These are phyloP conservation scores for Acridotheres tristis DNA, from an alignment of 2,797 vertebrate species.

Conservation along the genomic window DNA sequence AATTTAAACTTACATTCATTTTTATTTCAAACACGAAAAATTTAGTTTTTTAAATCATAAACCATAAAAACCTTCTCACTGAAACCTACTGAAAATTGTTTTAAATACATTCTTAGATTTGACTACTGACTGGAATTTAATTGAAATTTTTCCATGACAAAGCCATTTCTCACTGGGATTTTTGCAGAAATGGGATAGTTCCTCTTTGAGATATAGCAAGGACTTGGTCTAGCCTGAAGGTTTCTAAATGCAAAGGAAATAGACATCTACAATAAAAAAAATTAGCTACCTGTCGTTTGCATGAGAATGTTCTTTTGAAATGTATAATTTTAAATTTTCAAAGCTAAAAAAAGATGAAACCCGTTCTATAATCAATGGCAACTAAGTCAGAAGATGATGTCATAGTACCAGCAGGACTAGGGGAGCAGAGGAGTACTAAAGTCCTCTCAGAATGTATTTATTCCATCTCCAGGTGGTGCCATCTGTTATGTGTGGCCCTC, in stretches of 20 bases:
- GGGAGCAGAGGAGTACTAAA: not conserved
- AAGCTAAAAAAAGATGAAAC: not conserved
- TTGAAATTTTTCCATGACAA: not conserved
- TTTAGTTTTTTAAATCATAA: not conserved
- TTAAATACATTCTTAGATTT: not conserved
- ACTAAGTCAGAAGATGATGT: not conserved
- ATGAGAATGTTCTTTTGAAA: not conserved
- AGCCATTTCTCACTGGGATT: not conserved
- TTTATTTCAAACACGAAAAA: not conserved
- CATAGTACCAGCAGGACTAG: not conserved
- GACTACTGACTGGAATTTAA: not conserved
- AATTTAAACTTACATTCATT: not conserved
- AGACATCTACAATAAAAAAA: not conserved
- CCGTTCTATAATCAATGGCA: not conserved
- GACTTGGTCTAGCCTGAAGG: not conserved
- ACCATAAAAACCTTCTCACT: not conserved
- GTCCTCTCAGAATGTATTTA: not conserved
- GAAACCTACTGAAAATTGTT: not conserved
- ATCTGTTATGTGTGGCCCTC: not conserved
- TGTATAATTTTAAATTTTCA: not conserved
- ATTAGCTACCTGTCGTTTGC: not conserved
- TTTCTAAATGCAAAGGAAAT: not conserved
- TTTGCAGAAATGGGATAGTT: not conserved
- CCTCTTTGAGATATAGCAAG: not conserved
- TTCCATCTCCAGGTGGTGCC: not conserved